Conservation (phyloP, 2,888 invertebrate species). For the Ormyrus pomaceus region DNA sequence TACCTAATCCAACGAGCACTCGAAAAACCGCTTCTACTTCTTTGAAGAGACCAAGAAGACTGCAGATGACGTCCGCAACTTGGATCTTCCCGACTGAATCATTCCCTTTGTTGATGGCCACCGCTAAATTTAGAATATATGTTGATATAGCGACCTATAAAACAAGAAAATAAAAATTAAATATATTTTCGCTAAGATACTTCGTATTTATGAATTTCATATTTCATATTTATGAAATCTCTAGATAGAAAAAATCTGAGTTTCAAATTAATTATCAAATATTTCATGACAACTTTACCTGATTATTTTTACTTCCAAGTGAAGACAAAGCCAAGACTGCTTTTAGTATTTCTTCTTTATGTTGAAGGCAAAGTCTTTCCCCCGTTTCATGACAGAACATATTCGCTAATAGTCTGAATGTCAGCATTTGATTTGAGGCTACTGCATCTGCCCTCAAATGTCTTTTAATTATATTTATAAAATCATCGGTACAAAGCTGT, state of each 20-base stretch:
- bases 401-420: constrained; percentile 88
- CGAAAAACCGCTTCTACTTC: constrained; percentile 88
- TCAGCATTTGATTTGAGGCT: constrained; percentile 86
- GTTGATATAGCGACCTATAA: constrained; percentile 84
- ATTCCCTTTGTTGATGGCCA: constrained; percentile 79
- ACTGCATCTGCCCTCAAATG: constrained; percentile 75
- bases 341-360: constrained; percentile 79
- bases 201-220: not conserved
- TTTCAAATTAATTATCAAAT: constrained; percentile 2
- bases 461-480: constrained; percentile 74
- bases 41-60: constrained; percentile 78
- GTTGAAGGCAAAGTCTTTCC: constrained; percentile 80
- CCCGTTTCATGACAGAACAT: constrained; percentile 85
- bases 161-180: constrained; percentile 18
- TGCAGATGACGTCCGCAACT: constrained; percentile 78
- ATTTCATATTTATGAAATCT: not conserved
- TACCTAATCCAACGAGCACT: constrained; percentile 86
- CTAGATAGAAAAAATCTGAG: not conserved
- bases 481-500: constrained; percentile 75
- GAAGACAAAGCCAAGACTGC: constrained; percentile 77
- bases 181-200: constrained; percentile 8
- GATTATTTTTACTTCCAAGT: constrained; percentile 80
- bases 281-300: constrained; percentile 75
- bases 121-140: constrained; percentile 83
- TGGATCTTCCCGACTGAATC: constrained; percentile 77